phyloP scores from a whole-genome alignment of 2,888 invertebrate genomes.

The Lucinisca nassula region DNA sequence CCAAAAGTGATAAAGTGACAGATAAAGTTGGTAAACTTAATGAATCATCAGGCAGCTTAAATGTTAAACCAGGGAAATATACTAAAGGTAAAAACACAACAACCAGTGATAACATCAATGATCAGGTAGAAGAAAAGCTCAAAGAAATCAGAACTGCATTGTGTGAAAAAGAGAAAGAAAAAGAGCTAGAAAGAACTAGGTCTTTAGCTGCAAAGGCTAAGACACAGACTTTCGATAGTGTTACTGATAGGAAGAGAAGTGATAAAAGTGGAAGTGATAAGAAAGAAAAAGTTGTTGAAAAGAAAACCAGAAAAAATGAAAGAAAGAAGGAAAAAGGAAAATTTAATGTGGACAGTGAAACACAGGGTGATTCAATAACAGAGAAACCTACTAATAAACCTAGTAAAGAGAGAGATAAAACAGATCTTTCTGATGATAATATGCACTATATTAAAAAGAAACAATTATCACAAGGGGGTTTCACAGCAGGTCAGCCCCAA shows the following conservation, averaged over 20 bases:
- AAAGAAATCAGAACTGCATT: constrained; percentile 56
- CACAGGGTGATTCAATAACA: constrained; percentile 1
- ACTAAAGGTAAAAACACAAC: constrained; percentile 1
- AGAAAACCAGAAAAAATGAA: constrained; percentile 14
- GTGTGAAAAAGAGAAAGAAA: constrained; percentile 47
- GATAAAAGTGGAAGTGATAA: neutral
- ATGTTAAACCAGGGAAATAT: constrained; percentile 36
- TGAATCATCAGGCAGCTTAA: constrained; percentile 38
- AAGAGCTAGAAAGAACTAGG: constrained; percentile 26
- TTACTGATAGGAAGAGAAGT: neutral
- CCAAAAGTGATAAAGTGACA: constrained; percentile 47
- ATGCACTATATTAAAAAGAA: constrained; percentile 86
- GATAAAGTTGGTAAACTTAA: neutral
- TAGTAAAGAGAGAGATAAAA: constrained; percentile 32
- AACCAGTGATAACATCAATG: constrained; percentile 18
- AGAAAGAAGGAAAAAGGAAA: constrained; percentile 51
- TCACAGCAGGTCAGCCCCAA: constrained; percentile 61
- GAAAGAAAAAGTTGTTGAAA: constrained; percentile 15
- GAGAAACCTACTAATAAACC: constrained; percentile 20
- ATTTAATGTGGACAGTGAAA: constrained; percentile 22
- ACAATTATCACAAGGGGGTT: constrained; percentile 80
- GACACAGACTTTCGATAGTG: neutral
- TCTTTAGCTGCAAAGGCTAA: neutral
- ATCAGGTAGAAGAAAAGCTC: constrained; percentile 48
- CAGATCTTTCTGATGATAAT: constrained; percentile 77